Conservation (phyloP, 2,113 vertebrate genomes). For the Corythaeola cristata region DNA sequence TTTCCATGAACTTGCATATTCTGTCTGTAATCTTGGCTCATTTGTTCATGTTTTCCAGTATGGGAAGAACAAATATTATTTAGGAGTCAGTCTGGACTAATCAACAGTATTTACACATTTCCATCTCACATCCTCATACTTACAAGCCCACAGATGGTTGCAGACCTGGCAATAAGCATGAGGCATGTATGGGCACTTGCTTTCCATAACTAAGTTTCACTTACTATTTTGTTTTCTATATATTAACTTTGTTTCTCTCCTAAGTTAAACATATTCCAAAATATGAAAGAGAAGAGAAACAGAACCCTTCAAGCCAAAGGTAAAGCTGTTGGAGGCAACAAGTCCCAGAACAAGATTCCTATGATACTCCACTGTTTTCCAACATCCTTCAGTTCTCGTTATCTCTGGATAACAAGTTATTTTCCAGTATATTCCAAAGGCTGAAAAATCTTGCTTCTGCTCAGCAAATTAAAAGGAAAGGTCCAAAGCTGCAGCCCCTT, state of each 20-base stretch:
- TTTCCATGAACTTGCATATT: not conserved
- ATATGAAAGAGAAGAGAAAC: not conserved
- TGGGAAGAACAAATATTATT: not conserved
- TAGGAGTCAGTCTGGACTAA: not conserved
- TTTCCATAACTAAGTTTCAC: not conserved
- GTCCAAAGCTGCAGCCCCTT: not conserved
- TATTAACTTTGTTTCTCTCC: not conserved
- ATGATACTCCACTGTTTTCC: not conserved
- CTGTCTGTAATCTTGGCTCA: not conserved
- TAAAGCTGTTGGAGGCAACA: not conserved
- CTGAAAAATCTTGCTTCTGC: not conserved
- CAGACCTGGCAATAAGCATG: not conserved
- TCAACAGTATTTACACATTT: not conserved
- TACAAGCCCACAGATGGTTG: not conserved
- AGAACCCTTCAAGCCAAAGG: not conserved
- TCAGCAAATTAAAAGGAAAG: not conserved
- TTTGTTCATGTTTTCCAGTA: not conserved
- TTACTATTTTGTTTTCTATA: not conserved
- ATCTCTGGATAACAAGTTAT: not conserved
- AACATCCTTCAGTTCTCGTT: not conserved
- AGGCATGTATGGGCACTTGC: not conserved
- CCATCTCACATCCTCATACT: not conserved
- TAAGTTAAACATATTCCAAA: not conserved
- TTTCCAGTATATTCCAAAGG: not conserved
- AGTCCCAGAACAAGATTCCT: not conserved